These are phyloP conservation scores for Doryteuthis pealeii DNA, from an alignment of 1,140 invertebrate species.

Conservation along the genomic window DNA sequence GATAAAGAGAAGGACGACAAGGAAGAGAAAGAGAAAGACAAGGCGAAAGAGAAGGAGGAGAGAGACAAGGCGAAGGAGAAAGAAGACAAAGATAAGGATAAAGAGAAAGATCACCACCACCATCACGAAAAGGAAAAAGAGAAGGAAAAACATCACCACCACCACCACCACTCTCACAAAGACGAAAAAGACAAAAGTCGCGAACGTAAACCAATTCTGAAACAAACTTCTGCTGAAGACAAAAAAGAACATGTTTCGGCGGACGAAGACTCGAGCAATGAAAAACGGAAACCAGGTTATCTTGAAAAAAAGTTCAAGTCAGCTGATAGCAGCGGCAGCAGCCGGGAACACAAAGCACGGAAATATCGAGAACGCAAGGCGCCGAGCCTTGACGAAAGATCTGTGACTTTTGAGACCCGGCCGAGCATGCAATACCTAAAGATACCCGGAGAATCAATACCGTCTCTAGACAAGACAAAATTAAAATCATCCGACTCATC, in stretches of 20 bases:
- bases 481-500: background rate
- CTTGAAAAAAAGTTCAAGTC: constrained; percentile 10
- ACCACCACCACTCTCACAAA: background rate
- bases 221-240: background rate
- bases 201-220: background rate
- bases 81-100: background rate
- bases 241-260: background rate
- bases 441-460: background rate
- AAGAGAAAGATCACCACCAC: constrained; percentile 5
- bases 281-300: background rate
- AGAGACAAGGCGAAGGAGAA: background rate
- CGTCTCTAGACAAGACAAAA: background rate
- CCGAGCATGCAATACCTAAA: constrained; percentile 2
- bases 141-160: constrained; percentile 4
- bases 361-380: constrained; percentile 12
- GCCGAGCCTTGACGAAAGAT: constrained; percentile 4
- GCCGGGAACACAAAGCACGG: background rate
- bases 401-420: background rate
- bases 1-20: constrained; percentile 3
- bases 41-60: constrained; percentile 2
- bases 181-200: background rate
- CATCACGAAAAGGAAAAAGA: background rate
- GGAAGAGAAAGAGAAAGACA: constrained; percentile 6
- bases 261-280: background rate
- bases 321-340: background rate